phyloP scores from a whole-genome alignment of 1,140 invertebrate genomes.

The Dendroctonus ponderosae region DNA sequence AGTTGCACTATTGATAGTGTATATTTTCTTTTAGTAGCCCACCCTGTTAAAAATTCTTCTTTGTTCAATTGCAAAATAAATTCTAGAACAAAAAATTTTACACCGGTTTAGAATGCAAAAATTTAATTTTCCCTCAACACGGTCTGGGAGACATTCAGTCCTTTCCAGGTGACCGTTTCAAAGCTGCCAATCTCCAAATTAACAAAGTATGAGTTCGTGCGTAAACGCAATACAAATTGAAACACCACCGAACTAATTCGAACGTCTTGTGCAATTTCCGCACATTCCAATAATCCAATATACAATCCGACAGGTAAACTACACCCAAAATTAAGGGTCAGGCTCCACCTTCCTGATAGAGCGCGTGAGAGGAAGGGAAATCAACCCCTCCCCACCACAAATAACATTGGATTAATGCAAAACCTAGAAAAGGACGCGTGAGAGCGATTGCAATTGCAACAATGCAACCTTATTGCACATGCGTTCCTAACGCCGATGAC shows the following conservation, averaged over 20 bases:
- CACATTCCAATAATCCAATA: slow-evolving; percentile 11
- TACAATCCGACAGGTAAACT: slow-evolving; percentile 26
- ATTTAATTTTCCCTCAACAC: too few relatives aligned
- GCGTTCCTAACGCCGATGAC: slow-evolving; percentile 33
- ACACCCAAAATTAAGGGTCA: slow-evolving; percentile 30
- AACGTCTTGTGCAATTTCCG: slow-evolving; percentile 12
- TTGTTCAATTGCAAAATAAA: too few relatives aligned
- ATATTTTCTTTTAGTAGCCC: too few relatives aligned
- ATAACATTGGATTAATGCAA: slow-evolving; percentile 37
- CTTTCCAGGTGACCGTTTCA: too few relatives aligned
- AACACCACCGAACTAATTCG: slow-evolving; percentile 5
- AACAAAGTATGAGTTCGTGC: too few relatives aligned
- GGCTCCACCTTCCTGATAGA: slow-evolving; percentile 17
- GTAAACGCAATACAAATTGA: slow-evolving; percentile 6
- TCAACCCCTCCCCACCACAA: slow-evolving; percentile 27
- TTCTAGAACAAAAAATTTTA: too few relatives aligned
- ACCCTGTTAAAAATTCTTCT: too few relatives aligned
- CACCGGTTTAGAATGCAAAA: too few relatives aligned
- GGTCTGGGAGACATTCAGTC: too few relatives aligned
- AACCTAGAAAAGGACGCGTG: slow-evolving; percentile 38
- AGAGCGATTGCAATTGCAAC: slow-evolving; percentile 34
- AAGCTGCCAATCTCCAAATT: too few relatives aligned
- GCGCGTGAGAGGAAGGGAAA: slow-evolving; percentile 20
- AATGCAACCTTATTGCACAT: slow-evolving; percentile 45
- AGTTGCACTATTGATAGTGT: too few relatives aligned